A percentile compares a stretch with the other conserved stretches of the same genome.
Evolutionary conservation across 1,140 invertebrate species (phyloP).

Genomic region (Pectinophora gossypiella): DNA sequence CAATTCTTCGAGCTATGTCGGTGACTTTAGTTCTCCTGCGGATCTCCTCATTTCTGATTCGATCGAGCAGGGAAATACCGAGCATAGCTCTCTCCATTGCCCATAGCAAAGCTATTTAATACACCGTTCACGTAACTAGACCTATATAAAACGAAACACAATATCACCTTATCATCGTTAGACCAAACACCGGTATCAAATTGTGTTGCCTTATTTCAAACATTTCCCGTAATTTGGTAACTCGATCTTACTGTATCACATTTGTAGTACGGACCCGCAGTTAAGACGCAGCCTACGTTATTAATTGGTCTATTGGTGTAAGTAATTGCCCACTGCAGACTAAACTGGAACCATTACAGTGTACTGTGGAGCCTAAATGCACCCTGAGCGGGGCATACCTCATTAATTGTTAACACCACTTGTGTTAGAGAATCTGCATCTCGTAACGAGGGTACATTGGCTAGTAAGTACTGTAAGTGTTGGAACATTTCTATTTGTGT

Average conservation of each 20-base stretch:
- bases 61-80: no score
- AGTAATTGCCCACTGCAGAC: conserved; percentile 48
- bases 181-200: no score
- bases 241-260: neutral
- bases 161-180: no score
- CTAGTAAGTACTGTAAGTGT: neutral
- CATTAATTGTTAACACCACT: conserved; percentile 19
- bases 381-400: conserved; percentile 21
- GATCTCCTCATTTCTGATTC: no score
- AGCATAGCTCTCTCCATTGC: no score
- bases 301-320: conserved; percentile 58
- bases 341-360: conserved; percentile 40
- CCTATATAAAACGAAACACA: no score
- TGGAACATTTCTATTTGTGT: no score
- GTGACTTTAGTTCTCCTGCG: no score
- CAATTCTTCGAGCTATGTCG: no score
- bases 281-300: conserved; percentile 11
- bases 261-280: neutral
- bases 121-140: no score
- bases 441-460: neutral
- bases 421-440: neutral
- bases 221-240: neutral
- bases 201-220: neutral
- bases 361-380: conserved; percentile 27
- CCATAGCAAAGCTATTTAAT: no score